Base-by-base conservation (phyloP, 2,113 vertebrate genomes). In the Arvicanthis niloticus region DNA sequence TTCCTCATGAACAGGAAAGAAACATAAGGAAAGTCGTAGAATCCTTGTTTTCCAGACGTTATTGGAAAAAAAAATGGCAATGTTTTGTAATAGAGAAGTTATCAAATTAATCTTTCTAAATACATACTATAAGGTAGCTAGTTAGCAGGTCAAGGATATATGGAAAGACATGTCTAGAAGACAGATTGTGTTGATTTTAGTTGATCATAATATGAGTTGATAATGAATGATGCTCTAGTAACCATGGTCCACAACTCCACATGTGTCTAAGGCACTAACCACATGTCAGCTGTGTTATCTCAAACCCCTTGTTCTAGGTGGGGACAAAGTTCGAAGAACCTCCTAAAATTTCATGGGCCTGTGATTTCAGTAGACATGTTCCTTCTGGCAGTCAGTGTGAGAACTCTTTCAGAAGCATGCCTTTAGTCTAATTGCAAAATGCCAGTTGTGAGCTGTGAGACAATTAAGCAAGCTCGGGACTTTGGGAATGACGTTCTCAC, bases 11-110 rank as follows among this genome's bases (percentile, higher is more conserved):
- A 91, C 88, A 29, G 93, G 68, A 45, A 75, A 70, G 15, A 93
- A 89, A 80, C 37, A n/a, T 22, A 58, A 17, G 29, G 5, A 89
- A 6, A 85, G 7, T 67, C 29, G 0, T 19, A 17, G 45, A 97
- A 60, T 88, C 26, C 24, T n/a, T 73, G 11, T 12, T 82, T 92
- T 58, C 53, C 73, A 95, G 51, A 15, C 62, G 13, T 82, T 42
- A 19, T 62, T 87, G 37, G n/a, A 31, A 37, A 31, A 94, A 94
- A 85, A 87, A 15, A 1, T 80, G 73, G 75, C 31, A 37, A 22
- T 53, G 11, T 73, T 88, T 70, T 90, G 12, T 62, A 92, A 88
- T 75, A 80, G 80, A 91, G 60, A 86, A 73, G 62, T 70, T 45
- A 58, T 45, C n/a, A 22, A 92, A 94, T 81, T 7, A 68, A 51